Evolutionary conservation across 2,113 vertebrate genomes (phyloP), one percentile per base, ranked within the genome.

Genomic region (Labeo rohita): DNA sequence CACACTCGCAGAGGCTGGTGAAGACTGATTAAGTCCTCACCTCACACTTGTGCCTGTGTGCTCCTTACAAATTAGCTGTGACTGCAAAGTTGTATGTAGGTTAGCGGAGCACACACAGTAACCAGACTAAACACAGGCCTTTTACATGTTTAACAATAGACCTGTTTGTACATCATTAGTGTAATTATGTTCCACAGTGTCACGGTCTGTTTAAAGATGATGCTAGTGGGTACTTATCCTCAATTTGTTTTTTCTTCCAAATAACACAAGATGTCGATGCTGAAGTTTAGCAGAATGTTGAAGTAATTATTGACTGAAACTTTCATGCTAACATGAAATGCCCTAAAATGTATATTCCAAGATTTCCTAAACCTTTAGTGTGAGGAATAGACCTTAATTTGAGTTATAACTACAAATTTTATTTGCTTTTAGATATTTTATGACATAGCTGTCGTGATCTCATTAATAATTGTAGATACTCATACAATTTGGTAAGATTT

Each of bases 21-120:
- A 89, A 90, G 90, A 90, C 89, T 88, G 89, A 90, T 56, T 23
- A 75, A 65, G 10, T n/a, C 54, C 23, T 18, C 34, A 74, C 21
- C 56, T 77, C 75, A 76, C n/a, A 50, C 65, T 65, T 23, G 54
- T 45, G 49, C 77, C 43, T 52, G 3, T 10, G 34, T 82, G 59
- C 54, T 34, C 43, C 43, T 68, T 12, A 36, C 50, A 82, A 45
- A 76, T 84, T 28, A 45, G 15, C 75, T 63, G 52, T 16, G 47
- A 70, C 23, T 85, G 16, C 49, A 47, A 4, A 43, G 54, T 43
- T 63, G 21, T 36, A n/a, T 49, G 18, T 70, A 28, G 63, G 6
- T 66, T 28, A 34, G 68, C 76, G 43, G 56, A 80, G 54, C 63
- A 21, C 56, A 54, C 45, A 49, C 6, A 34, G 8, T 65, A 65